phyloP scores from a whole-genome alignment of 2,113 vertebrate species.

The Zootoca vivipara region DNA sequence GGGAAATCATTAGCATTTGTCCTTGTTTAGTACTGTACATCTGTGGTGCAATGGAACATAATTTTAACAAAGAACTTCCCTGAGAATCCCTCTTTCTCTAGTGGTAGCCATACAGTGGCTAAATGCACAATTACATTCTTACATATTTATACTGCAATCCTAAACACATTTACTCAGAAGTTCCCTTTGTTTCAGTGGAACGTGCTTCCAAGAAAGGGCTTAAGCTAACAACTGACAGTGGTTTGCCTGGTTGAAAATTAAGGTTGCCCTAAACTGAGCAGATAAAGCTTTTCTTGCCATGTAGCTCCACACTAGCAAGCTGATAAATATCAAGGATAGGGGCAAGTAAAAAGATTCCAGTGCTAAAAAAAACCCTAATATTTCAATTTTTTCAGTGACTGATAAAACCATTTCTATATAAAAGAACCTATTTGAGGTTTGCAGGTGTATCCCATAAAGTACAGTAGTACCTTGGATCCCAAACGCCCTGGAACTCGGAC shows the following conservation, averaged over 20 bases:
- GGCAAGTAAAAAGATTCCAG: background rate
- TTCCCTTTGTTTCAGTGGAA: slow-evolving; percentile 6
- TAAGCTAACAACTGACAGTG: background rate
- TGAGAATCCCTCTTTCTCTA: background rate
- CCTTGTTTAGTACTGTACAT: background rate
- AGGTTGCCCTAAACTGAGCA: background rate
- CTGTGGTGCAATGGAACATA: background rate
- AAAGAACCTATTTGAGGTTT: background rate
- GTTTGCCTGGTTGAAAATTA: background rate
- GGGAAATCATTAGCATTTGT: background rate
- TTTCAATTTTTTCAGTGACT: background rate
- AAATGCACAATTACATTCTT: background rate
- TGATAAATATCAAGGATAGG: background rate
- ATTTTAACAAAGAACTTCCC: background rate
- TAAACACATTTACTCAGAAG: slow-evolving; percentile 2
- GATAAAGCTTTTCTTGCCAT: background rate
- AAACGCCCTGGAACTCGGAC: no score
- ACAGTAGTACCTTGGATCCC: no score
- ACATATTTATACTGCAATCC: background rate
- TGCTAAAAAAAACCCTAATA: background rate
- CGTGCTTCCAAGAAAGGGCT: background rate
- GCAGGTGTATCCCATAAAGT: slow-evolving; percentile 10
- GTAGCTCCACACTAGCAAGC: background rate
- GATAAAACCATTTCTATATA: background rate
- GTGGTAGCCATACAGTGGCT: background rate